Conservation (phyloP, 2,797 vertebrate species). For the Bradypus variegatus region DNA sequence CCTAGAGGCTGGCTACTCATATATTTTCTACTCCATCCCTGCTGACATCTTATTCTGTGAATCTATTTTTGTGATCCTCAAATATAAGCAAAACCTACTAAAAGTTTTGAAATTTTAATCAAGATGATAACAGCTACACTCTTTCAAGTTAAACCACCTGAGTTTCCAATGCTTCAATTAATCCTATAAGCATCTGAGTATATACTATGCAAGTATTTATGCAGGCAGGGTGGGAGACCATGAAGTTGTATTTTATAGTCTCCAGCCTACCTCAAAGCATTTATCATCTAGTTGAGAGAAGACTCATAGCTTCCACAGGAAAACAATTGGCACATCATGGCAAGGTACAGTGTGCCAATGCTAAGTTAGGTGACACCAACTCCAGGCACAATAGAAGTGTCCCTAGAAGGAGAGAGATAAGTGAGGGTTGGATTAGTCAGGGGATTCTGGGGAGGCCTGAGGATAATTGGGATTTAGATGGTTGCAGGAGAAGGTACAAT, state of each 20-base stretch:
- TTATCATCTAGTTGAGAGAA: neutral
- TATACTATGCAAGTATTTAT: neutral
- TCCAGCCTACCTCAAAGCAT: neutral
- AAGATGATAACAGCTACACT: neutral
- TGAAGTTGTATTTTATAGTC: neutral
- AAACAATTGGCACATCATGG: neutral
- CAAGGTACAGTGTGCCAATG: neutral
- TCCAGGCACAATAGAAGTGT: neutral
- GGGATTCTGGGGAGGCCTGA: neutral
- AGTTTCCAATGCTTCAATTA: neutral
- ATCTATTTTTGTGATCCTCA: neutral
- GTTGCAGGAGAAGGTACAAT: neutral
- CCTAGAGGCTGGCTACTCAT: neutral
- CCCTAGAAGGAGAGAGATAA: neutral
- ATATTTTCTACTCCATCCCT: neutral
- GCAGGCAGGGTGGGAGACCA: neutral
- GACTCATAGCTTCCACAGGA: neutral
- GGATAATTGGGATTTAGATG: neutral
- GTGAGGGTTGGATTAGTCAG: neutral
- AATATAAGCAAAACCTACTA: neutral
- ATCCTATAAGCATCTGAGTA: neutral
- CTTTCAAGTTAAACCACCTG: neutral
- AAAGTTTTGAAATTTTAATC: slow-evolving; percentile 8
- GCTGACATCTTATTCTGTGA: neutral
- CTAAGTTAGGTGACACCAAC: neutral